phyloP scores from a whole-genome alignment of 2,113 vertebrate species.

The Saguinus midas region DNA sequence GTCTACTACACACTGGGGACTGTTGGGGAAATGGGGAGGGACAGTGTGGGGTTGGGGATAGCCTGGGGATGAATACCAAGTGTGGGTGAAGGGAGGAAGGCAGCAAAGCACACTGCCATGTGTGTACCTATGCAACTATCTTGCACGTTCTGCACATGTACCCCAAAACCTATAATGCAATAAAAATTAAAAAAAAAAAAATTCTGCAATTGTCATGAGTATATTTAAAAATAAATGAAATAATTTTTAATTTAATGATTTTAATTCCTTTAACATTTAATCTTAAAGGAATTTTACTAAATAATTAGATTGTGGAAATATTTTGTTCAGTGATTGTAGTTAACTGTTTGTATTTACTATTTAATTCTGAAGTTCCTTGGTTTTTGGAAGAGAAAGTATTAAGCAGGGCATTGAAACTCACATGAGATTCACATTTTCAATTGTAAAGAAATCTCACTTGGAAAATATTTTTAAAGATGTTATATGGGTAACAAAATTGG shows the following conservation, averaged over 20 bases:
- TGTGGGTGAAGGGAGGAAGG: no score
- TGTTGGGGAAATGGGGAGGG: no score
- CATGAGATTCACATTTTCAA: constrained; percentile 26
- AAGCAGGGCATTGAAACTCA: not conserved
- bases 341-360: not conserved
- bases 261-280: not conserved
- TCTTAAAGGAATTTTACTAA: not conserved
- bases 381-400: constrained; percentile 6
- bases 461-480: constrained; percentile 53
- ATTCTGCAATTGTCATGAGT: not conserved
- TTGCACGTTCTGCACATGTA: no score
- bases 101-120: no score
- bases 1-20: no score
- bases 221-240: not conserved
- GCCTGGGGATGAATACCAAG: no score
- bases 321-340: not conserved
- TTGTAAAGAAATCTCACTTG: constrained; percentile 45
- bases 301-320: not conserved
- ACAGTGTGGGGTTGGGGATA: no score
- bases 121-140: no score
- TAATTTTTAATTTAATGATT: not conserved
- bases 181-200: no score
- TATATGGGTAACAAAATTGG: constrained; percentile 21
- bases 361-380: not conserved
- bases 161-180: no score